Base-by-base conservation (phyloP, 1,140 invertebrate genomes). In the Hyles vespertilio region DNA sequence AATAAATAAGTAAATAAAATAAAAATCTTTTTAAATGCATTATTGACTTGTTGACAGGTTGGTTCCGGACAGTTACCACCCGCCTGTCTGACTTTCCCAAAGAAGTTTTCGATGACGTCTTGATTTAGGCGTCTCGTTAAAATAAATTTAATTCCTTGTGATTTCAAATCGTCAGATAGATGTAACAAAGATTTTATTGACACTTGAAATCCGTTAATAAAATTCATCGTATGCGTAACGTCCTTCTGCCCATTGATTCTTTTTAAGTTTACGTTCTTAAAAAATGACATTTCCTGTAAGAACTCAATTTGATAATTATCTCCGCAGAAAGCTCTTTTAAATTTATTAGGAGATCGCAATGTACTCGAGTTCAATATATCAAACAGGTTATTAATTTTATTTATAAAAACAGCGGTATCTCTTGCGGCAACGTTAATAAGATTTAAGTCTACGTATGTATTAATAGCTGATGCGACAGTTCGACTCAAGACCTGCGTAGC, bases 191-290 rank as follows among this genome's bases (percentile, higher is more conserved):
- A 59, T 36, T 52, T 54, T 49, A 60, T 60, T 5, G 58, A 51
- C 47, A 61, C 53, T 50, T 61, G 34, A 49, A 61, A 61, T 5
- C 53, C 59, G 36, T 61, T 51, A 11, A 61, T 56, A 50, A 61
- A 61, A 56, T 61, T 56, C 47, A 61, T 51, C 5, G 8, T 56
- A 46, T 56, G 55, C 3, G 59, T 61, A 33, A 46, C 52, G 12
- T 61, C 34, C 3, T 45, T 51, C 40, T 49, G 45, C 9, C 46
- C 50, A 52, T 52, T 43, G n/a, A 22, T 51, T 33, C 34, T 61
- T 51, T 34, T 51, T 56, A 61, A 32, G 0, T 61, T 61, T 56
- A 61, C 12, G 47, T 56, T 44, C 9, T n/a, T 45, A 45, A 52
- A 49, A 48, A 56, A 52, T 46, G 51, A 8, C 48, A 58, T 51